These are phyloP conservation scores for Astropecten irregularis DNA, from an alignment of 53 echinoderm and acorn worm species.

Conservation along the genomic window DNA sequence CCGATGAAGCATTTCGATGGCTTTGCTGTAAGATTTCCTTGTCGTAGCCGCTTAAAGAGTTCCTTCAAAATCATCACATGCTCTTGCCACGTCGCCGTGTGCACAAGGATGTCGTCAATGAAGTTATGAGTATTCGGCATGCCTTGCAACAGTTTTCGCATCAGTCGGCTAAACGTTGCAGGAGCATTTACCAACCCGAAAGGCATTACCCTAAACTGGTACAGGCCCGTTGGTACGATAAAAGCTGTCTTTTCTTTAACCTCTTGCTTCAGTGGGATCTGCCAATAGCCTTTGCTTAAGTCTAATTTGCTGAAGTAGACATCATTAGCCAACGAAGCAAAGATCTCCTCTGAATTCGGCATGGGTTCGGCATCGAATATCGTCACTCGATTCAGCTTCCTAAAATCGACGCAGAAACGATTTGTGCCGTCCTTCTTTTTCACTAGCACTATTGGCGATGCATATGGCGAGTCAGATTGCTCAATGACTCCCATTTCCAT, in stretches of 20 bases:
- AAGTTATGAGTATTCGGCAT: slow-evolving; percentile 19
- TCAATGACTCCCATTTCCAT: slow-evolving; percentile 9
- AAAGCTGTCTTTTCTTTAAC: slow-evolving; percentile 16
- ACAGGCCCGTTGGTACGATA: slow-evolving; percentile 51
- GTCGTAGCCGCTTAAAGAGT: slow-evolving; percentile 9
- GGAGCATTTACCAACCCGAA: slow-evolving; percentile 62
- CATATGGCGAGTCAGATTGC: slow-evolving; percentile 37
- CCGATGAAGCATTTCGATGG: slow-evolving; percentile 33
- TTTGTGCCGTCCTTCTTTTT: slow-evolving; percentile 11
- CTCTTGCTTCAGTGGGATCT: slow-evolving; percentile 9
- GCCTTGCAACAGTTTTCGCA: slow-evolving; percentile 44
- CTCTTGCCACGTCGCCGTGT: slow-evolving; percentile 43
- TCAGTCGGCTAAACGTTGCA: slow-evolving; percentile 47
- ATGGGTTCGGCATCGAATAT: slow-evolving; percentile 45
- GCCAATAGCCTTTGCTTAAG: slow-evolving; percentile 44
- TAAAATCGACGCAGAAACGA: slow-evolving; percentile 37
- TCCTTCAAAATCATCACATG: slow-evolving; percentile 20
- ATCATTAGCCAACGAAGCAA: slow-evolving; percentile 16
- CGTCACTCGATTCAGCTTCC: neutral
- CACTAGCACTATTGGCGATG: slow-evolving; percentile 28
- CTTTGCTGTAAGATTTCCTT: neutral
- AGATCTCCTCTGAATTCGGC: slow-evolving; percentile 27
- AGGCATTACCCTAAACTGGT: slow-evolving; percentile 56
- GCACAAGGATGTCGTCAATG: slow-evolving; percentile 55
- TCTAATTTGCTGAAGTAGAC: slow-evolving; percentile 31